Conservation (phyloP, 2,888 invertebrate genomes). For the Aquatica leii region DNA sequence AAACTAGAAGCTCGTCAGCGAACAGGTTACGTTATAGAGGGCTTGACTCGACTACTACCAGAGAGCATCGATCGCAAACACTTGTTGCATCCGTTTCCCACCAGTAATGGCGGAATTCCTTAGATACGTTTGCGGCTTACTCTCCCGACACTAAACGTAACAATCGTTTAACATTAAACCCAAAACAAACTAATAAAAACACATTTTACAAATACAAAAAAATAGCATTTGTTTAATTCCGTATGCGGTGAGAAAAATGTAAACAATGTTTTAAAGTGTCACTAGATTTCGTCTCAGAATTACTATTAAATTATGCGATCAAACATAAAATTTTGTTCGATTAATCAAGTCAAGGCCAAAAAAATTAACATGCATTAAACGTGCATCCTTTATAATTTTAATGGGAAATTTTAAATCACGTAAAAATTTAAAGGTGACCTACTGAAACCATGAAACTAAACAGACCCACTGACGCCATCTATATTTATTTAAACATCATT, state of each 20-base stretch:
- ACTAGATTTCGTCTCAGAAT: conserved; percentile 61
- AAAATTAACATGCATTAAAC: no score
- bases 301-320: conserved; percentile 56
- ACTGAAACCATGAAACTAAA: conserved; percentile 1
- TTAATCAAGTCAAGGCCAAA: conserved; percentile 40
- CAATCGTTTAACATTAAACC: background rate
- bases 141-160: background rate
- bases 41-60: conserved; percentile 44
- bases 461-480: conserved; percentile 21
- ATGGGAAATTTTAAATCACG: background rate
- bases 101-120: conserved; percentile 62
- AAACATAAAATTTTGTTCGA: conserved; percentile 47
- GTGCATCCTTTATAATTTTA: conserved; percentile 4
- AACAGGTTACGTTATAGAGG: conserved; percentile 40
- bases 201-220: conserved; percentile 9
- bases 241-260: conserved; percentile 22
- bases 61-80: conserved; percentile 49
- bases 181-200: conserved; percentile 8
- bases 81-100: conserved; percentile 47
- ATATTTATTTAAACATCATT: conserved; percentile 19
- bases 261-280: conserved; percentile 55
- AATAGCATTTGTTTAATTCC: conserved; percentile 13
- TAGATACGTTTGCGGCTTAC: conserved; percentile 48
- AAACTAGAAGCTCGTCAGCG: conserved; percentile 28
- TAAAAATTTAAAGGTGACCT: background rate